These are phyloP conservation scores for Balanococcus diminutus DNA, from an alignment of 2,888 invertebrate species.

Conservation along the genomic window DNA sequence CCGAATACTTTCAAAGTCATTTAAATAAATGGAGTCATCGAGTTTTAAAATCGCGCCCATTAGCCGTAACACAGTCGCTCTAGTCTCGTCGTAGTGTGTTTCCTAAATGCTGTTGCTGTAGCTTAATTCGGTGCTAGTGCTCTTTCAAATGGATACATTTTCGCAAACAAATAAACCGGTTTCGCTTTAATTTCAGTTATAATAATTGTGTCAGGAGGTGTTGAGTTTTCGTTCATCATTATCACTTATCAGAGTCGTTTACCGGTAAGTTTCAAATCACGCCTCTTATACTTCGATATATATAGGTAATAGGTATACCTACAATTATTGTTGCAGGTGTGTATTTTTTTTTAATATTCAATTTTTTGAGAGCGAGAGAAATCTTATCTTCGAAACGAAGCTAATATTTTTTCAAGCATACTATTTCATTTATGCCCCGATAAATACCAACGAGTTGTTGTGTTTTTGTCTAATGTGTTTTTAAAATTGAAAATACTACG, in stretches of 20 bases:
- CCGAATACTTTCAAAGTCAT: slow-evolving; percentile 45
- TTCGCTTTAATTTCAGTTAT: slow-evolving; percentile 20
- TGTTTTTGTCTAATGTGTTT: no score
- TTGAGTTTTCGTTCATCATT: not conserved
- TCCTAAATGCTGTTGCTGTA: not conserved
- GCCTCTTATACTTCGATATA: not conserved
- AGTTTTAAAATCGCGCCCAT: slow-evolving; percentile 50
- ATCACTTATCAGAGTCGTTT: slow-evolving; percentile 8
- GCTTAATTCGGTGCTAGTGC: not conserved
- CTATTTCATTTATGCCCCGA: no score
- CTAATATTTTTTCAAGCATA: no score
- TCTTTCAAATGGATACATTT: slow-evolving; percentile 31
- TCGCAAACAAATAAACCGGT: slow-evolving; percentile 36
- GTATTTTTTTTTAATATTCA: not conserved
- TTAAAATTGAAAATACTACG: not conserved
- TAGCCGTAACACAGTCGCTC: slow-evolving; percentile 29
- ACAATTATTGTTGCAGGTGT: not conserved
- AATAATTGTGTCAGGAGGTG: slow-evolving; percentile 10
- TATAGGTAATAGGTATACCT: not conserved
- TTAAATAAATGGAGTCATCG: slow-evolving; percentile 38
- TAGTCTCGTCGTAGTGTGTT: not conserved
- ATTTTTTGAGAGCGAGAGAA: no score
- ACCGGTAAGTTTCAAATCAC: slow-evolving; percentile 20
- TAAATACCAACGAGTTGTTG: no score
- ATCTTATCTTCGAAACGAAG: no score